A percentile compares a stretch with the other conserved stretches of the same genome.
Conservation (phyloP, 2,797 vertebrate species). For the Sparidentex hasta region DNA sequence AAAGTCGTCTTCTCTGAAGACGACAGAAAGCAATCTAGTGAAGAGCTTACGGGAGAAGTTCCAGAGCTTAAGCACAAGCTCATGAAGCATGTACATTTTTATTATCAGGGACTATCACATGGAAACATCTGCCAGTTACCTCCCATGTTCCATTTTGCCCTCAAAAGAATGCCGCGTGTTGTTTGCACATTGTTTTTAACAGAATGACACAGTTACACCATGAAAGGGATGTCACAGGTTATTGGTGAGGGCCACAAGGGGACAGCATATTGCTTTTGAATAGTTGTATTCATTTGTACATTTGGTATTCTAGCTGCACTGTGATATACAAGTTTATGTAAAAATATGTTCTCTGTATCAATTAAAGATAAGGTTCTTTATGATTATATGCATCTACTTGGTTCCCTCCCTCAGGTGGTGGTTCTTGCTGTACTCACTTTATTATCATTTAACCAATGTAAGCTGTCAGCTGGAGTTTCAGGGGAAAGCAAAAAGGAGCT, state of each 20-base stretch:
- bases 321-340: constrained; percentile 53
- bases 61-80: constrained; percentile 88
- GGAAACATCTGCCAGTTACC: constrained; percentile 6
- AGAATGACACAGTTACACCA: constrained; percentile 30
- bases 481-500: constrained; percentile 33
- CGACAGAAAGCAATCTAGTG: constrained; percentile 84
- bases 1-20: constrained; percentile 66
- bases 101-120: constrained; percentile 34
- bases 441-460: constrained; percentile 31
- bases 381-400: constrained; percentile 30
- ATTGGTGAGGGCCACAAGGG: constrained; percentile 14
- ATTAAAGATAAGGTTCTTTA: constrained; percentile 37
- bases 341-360: constrained; percentile 42
- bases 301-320: constrained; percentile 63
- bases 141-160: neutral
- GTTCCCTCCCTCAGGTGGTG: constrained; percentile 38
- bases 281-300: constrained; percentile 69
- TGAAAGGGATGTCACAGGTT: constrained; percentile 56
- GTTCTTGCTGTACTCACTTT: constrained; percentile 45
- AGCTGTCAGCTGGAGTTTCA: constrained; percentile 39
- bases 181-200: constrained; percentile 32
- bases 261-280: constrained; percentile 43
- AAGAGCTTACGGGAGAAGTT: constrained; percentile 94
- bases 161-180: constrained; percentile 37
- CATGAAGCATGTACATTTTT: constrained; percentile 47